Conservation (phyloP, 2,888 invertebrate genomes). For the Mayetiola destructor region DNA sequence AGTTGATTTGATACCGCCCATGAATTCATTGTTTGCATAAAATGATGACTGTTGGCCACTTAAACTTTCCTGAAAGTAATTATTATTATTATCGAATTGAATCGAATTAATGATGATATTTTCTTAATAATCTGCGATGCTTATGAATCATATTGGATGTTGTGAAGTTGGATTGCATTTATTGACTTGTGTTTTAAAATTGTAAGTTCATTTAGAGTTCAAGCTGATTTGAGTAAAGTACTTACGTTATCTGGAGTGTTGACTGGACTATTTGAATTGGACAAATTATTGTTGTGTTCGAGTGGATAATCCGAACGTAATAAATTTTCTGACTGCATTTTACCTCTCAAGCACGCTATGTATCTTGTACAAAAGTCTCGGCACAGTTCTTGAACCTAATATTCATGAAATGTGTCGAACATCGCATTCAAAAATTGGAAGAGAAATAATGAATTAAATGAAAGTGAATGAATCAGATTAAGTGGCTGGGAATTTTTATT, state of each 20-base stretch:
- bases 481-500: too few relatives aligned
- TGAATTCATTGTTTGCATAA: slow-evolving; percentile 20
- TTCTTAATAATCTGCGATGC: too few relatives aligned
- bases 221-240: slow-evolving; percentile 12
- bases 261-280: slow-evolving; percentile 37
- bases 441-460: not conserved
- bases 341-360: slow-evolving; percentile 76
- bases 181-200: not conserved
- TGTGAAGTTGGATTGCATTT: too few relatives aligned
- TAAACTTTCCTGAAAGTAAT: slow-evolving; percentile 12
- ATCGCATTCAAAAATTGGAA: not conserved
- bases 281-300: slow-evolving; percentile 37
- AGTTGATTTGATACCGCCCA: slow-evolving; percentile 18
- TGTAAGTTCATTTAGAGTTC: not conserved
- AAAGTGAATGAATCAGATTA: not conserved
- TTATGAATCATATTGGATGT: too few relatives aligned
- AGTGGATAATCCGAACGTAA: slow-evolving; percentile 57
- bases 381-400: slow-evolving; percentile 71
- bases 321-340: slow-evolving; percentile 80
- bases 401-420: not conserved
- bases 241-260: slow-evolving; percentile 24
- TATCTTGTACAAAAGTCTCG: slow-evolving; percentile 90
- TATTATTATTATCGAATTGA: too few relatives aligned
- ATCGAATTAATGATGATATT: too few relatives aligned
- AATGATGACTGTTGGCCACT: slow-evolving; percentile 17